Base-by-base conservation (phyloP, 2,888 invertebrate species). In the Agonopterix heracliana region DNA sequence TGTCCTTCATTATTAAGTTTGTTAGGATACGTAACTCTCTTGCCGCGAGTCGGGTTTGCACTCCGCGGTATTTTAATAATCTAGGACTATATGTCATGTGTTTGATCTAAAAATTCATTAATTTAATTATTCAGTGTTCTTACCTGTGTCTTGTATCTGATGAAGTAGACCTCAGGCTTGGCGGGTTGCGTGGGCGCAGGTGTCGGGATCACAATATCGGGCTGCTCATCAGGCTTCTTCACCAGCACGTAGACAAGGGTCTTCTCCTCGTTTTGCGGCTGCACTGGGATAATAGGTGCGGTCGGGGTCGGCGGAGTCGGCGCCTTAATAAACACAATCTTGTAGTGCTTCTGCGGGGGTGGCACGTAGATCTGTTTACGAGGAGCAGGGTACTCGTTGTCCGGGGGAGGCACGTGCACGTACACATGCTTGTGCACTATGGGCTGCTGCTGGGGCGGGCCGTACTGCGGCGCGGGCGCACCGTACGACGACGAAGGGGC, bases 111-210 rank as follows among this genome's bases (percentile, higher is more conserved):
- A 26, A 2, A 26, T 17, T 2, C 4, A 17, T 26, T 26, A 26
- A 26, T 26, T 26, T 26, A 26, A 5, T 26, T 26, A 7, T 26
- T 26, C 26, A 26, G 26, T 26, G 1, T 26, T 26, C 26, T 38
- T 81, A 94, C 94, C 92, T 94, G 94, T 46, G 94, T 94, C 86
- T 94, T 94, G 87, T 96, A 96, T 88, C 95, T 93, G 89, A 96
- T 96, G 90, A 96, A 96, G 90, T 95, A 96, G 48, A 96, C 96
- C 88, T 96, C 96, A 5, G 96, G 96, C 78, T 96, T 96, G 89
- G 94, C 93, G 44, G 96, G 96, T 71, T 95, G 95, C 38, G 96
- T 96, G 42, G 96, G 95, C 44, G 93, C 92, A 2, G 94, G 93
- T 9, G 94, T 93, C 1, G 96, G 95, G 59, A 96, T 91, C 43